A percentile compares a stretch with the other conserved stretches of the same genome.
Evolutionary conservation across 1,140 invertebrate genomes (phyloP).

Genomic region (Drosophila melanica): DNA sequence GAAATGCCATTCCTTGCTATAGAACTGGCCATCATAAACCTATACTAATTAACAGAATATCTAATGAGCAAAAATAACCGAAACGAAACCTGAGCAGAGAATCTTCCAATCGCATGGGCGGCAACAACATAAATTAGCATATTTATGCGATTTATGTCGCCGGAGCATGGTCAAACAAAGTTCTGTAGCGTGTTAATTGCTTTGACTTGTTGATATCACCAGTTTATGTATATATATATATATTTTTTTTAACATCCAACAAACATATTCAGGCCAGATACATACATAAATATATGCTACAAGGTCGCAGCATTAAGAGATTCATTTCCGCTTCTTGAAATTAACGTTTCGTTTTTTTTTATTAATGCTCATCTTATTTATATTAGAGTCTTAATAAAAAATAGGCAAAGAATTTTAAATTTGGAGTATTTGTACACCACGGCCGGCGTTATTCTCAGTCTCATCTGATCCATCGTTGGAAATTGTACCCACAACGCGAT

Average conservation of each 20-base stretch:
- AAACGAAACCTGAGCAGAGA: conserved; percentile 47
- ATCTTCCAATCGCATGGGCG: conserved; percentile 25
- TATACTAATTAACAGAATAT: conserved; percentile 46
- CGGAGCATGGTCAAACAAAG: conserved; percentile 44
- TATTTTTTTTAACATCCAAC: conserved; percentile 4
- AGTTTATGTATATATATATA: conserved; percentile 29
- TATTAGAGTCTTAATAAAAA: neutral
- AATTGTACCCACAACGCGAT: neutral
- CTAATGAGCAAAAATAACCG: conserved; percentile 27
- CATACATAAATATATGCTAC: conserved; percentile 1
- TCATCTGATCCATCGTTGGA: neutral
- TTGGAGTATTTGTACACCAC: neutral
- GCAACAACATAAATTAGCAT: conserved; percentile 57
- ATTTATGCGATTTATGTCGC: conserved; percentile 66
- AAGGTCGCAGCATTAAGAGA: conserved; percentile 23
- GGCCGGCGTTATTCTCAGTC: too few species aligned
- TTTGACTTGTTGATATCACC: conserved; percentile 39
- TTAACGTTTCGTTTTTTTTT: neutral
- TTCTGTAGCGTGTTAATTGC: conserved; percentile 55
- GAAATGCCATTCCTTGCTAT: neutral
- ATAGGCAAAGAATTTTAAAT: neutral
- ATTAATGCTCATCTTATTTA: neutral
- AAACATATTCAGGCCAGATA: conserved; percentile 16
- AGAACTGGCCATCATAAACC: conserved; percentile 21
- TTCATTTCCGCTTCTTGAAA: conserved; percentile 35